These are phyloP conservation scores for Liolophura sinensis DNA, from an alignment of 1,140 invertebrate species.

Conservation along the genomic window DNA sequence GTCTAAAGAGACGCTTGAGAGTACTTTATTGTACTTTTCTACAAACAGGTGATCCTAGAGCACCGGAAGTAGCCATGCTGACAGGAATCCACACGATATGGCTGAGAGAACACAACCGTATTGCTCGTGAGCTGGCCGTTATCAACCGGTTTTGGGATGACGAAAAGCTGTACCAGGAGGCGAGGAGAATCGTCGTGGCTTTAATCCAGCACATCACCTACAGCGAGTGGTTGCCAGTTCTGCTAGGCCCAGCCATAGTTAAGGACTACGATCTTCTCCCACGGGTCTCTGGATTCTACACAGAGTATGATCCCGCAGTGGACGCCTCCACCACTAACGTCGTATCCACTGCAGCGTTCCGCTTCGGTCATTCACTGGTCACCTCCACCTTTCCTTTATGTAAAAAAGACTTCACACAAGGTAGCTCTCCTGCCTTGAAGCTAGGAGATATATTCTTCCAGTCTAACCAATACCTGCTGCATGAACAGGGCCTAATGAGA, in stretches of 20 bases:
- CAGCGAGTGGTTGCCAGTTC: constrained; percentile 91
- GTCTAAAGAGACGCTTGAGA: too few relatives aligned
- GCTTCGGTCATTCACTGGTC: constrained; percentile 95
- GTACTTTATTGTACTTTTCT: too few relatives aligned
- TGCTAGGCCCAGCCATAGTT: constrained; percentile 68
- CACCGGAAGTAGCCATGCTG: constrained; percentile 84
- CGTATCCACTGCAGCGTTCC: constrained; percentile 91
- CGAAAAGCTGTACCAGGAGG: constrained; percentile 65
- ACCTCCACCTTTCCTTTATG: constrained; percentile 45
- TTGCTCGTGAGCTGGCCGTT: constrained; percentile 74
- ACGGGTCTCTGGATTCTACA: constrained; percentile 62
- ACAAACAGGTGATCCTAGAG: constrained; percentile 69
- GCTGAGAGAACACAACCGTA: constrained; percentile 93
- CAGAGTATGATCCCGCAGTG: constrained; percentile 75
- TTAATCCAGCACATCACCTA: constrained; percentile 88
- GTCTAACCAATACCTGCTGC: too few relatives aligned
- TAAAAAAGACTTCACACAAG: too few relatives aligned
- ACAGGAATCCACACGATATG: constrained; percentile 96
- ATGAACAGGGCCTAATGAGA: too few relatives aligned
- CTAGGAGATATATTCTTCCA: too few relatives aligned
- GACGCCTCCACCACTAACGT: constrained; percentile 89
- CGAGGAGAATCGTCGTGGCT: constrained; percentile 85
- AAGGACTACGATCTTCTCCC: constrained; percentile 10
- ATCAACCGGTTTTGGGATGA: constrained; percentile 87
- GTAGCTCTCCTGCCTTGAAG: too few relatives aligned